Base-by-base conservation (phyloP, 2,797 vertebrate species). In the Harpagifer antarcticus region DNA sequence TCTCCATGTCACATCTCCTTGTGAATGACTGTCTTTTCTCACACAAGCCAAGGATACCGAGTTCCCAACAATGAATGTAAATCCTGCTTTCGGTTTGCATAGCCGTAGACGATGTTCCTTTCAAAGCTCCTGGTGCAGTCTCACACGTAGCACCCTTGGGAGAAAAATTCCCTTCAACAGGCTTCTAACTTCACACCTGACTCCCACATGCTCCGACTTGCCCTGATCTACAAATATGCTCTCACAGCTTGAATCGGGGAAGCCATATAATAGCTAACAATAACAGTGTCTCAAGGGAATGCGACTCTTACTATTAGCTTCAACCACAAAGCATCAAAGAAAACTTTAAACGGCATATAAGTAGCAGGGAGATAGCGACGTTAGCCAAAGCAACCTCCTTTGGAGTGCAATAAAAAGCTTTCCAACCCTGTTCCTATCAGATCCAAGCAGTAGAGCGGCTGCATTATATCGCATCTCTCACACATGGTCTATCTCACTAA, bases 381-480 rank as follows among this genome's bases (percentile, higher is more conserved):
- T 15, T 42, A 5, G 17, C 42, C 15, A 31, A 27, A 49, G 44
- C 33, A 43, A 63, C 56, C n/a, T 17, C 47, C 16, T 47, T 9
- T 40, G 19, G 55, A 70, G 54, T 9, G 62, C 37, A 54, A 81
- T 43, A 58, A 60, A 69, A 69, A 76, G 48, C 45, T 68, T 71
- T 68, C 64, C 31, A 55, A 9, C 17, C 76, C 40, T 17, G 81
- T 78, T 83, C 66, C 59, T 52, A 86, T 90, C 86, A 85, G 71
- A 88, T 89, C 33, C 11, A 56, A 56, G 67, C 60, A 20, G 48
- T 9, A 40, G 70, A 68, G 72, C 10, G 31, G 65, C 44, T 50
- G 57, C 1, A 55, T 11, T 42, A 1, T 73, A 85, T 84, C 87
- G 11, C 55, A 79, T 83, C 81, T 82, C 59, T 20, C 23, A 48